Evolutionary conservation across 2,113 vertebrate species (phyloP), one percentile per base, ranked within the genome.

Genomic region (Perognathus longimembris): DNA sequence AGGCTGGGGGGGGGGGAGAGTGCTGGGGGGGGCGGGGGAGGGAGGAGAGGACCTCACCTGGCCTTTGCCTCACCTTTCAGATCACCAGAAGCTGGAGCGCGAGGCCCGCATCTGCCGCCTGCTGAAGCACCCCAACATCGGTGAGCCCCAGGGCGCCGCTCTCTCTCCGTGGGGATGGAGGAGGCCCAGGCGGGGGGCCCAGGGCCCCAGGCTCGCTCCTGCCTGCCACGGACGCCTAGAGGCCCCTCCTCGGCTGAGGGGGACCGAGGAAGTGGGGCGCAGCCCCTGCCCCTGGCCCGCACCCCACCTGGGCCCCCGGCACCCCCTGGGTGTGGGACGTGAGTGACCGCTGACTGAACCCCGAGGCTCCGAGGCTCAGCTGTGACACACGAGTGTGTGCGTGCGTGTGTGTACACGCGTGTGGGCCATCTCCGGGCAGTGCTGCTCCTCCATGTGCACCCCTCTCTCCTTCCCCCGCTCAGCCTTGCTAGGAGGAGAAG

Each of bases 51-150:
- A n/a, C n/a, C 87, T 96, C 32, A 96, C 69, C 63, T 70, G 61
- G 64, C 6, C 11, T 38, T 90, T 93, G 80, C 79, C 32, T 97
- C n/a, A n/a, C n/a, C n/a, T n/a, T 97, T 96, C 98, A 99, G 99
- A 99, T 97, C 99, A 99, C 94, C 99, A 99, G 98, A 99, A 99
- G 96, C 97, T 99, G 98, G 99, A 99, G 89, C 98, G 99, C 77
- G 99, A 99, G 96, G 99, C 99, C 92, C 99, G 99, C 80, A 99
- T 99, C 93, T 99, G 99, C 97, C 99, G 99, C 83, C 98, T 99
- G 90, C 97, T 99, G 97, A 99, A 99, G 97, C 99, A 99, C 93
- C 98, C 99, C 92, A 99, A 99, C 96, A 99, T 99, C 0, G 99
- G 99, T 99, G 92, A 98, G 98, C 7, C 0, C 0, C 5, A 42